Conservation (phyloP, 2,113 vertebrate genomes). For the Bujurquina vittata region DNA sequence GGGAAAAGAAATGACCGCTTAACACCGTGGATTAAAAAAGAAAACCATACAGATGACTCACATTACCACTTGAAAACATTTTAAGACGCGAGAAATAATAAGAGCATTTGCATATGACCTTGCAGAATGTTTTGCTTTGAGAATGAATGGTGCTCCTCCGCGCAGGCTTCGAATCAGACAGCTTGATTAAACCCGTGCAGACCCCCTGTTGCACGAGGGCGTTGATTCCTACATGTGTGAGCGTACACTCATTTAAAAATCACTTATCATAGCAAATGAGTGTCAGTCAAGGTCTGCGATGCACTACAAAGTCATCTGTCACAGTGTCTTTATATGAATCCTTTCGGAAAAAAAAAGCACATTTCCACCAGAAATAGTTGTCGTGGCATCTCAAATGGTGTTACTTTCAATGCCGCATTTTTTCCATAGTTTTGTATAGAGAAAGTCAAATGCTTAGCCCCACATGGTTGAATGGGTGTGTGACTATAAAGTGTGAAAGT, state of each 20-base stretch:
- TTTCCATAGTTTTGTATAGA: neutral
- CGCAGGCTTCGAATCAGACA: slow-evolving; percentile 53
- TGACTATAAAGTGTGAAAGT: slow-evolving; percentile 11
- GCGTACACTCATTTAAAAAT: slow-evolving; percentile 34
- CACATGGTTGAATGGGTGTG: neutral
- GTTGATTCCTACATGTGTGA: slow-evolving; percentile 12
- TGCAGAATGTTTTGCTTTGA: slow-evolving; percentile 43
- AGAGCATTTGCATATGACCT: slow-evolving; percentile 72
- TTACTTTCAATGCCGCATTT: neutral
- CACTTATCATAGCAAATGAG: slow-evolving; percentile 49
- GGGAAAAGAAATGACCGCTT: slow-evolving; percentile 7
- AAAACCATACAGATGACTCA: neutral
- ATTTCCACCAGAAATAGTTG: neutral
- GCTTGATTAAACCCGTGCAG: slow-evolving; percentile 57
- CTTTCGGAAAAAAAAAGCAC: neutral
- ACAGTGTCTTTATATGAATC: slow-evolving; percentile 4
- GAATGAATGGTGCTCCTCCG: slow-evolving; percentile 35
- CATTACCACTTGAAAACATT: slow-evolving; percentile 48
- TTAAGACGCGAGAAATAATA: slow-evolving; percentile 50
- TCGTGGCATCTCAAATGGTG: neutral
- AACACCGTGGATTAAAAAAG: neutral
- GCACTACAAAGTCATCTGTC: slow-evolving; percentile 10
- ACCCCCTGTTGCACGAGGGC: slow-evolving; percentile 38
- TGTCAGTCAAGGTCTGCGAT: slow-evolving; percentile 42
- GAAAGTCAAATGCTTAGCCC: neutral